A percentile compares a stretch with the other conserved stretches of the same genome.
phyloP scores from a whole-genome alignment of 2,797 vertebrate genomes.

The Thunnus albacares region DNA sequence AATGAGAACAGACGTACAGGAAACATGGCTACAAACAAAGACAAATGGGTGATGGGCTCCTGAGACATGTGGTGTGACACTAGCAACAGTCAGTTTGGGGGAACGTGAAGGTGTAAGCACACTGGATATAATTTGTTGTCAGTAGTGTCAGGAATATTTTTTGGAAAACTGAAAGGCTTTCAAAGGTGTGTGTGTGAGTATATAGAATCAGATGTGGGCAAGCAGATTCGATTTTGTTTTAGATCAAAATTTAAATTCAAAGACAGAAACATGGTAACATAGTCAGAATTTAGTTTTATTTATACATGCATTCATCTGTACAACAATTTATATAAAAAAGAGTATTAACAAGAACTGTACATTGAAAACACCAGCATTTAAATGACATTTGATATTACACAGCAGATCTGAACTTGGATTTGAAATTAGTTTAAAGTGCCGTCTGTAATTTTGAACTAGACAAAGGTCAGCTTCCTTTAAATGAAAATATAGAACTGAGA shows the following conservation, averaged over 20 bases:
- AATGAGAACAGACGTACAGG: conserved; percentile 61
- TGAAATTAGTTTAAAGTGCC: conserved; percentile 51
- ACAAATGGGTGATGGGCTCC: conserved; percentile 30
- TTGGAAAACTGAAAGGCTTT: conserved; percentile 25
- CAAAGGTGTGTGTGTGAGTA: conserved; percentile 3
- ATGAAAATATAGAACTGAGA: conserved; percentile 29
- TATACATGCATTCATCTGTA: conserved; percentile 66
- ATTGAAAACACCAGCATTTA: conserved; percentile 48
- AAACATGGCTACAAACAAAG: conserved; percentile 50
- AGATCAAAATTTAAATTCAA: background rate
- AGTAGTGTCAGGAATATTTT: conserved; percentile 34
- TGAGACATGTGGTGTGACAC: conserved; percentile 42
- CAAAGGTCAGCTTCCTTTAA: conserved; percentile 36
- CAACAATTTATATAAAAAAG: conserved; percentile 52
- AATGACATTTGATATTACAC: conserved; percentile 34
- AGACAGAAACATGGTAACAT: background rate
- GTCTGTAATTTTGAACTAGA: conserved; percentile 39
- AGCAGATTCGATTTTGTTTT: conserved; percentile 15
- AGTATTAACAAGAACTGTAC: conserved; percentile 77
- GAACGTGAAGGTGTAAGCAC: conserved; percentile 17
- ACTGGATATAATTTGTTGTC: conserved; percentile 37
- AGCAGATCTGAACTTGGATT: conserved; percentile 42
- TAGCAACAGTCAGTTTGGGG: conserved; percentile 34
- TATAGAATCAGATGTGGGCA: background rate
- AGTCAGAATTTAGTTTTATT: conserved; percentile 71